A percentile compares a stretch with the other conserved stretches of the same genome.
Conservation (phyloP, 1,140 invertebrate species). For the Manduca sexta region DNA sequence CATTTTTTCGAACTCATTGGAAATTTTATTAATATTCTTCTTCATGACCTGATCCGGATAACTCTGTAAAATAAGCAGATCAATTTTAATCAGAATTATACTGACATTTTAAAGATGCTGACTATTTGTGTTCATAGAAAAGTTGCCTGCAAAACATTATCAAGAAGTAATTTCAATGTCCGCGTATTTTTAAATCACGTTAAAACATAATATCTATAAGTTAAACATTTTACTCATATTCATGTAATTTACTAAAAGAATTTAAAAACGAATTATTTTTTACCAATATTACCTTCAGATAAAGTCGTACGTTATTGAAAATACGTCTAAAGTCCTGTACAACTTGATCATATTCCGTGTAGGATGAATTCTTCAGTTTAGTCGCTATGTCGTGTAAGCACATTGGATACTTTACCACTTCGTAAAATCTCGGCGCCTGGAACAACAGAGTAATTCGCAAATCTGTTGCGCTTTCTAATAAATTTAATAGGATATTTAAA, state of each 20-base stretch:
- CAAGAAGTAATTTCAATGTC: no score
- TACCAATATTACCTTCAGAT: slow-evolving; percentile 65
- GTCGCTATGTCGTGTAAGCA: slow-evolving; percentile 62
- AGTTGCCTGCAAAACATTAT: no score
- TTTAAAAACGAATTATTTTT: no score
- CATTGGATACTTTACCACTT: slow-evolving; percentile 69
- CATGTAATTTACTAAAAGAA: no score
- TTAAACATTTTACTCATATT: no score
- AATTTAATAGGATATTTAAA: background rate
- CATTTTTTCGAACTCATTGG: slow-evolving; percentile 60
- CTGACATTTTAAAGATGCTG: background rate
- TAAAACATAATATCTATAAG: no score
- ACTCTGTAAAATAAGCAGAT: slow-evolving; percentile 27
- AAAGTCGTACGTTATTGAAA: slow-evolving; percentile 64
- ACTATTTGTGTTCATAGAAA: no score
- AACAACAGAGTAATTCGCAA: background rate
- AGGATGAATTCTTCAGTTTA: slow-evolving; percentile 59
- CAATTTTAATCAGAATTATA: background rate
- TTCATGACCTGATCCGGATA: slow-evolving; percentile 63
- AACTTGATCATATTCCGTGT: slow-evolving; percentile 62
- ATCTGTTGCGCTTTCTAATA: background rate
- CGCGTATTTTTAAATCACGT: no score
- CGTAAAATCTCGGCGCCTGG: slow-evolving; percentile 58
- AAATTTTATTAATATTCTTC: slow-evolving; percentile 58
- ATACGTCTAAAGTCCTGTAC: slow-evolving; percentile 66